These are phyloP conservation scores for Phrynosoma blainvillii DNA, from an alignment of 2,113 vertebrate genomes.

Conservation along the genomic window DNA sequence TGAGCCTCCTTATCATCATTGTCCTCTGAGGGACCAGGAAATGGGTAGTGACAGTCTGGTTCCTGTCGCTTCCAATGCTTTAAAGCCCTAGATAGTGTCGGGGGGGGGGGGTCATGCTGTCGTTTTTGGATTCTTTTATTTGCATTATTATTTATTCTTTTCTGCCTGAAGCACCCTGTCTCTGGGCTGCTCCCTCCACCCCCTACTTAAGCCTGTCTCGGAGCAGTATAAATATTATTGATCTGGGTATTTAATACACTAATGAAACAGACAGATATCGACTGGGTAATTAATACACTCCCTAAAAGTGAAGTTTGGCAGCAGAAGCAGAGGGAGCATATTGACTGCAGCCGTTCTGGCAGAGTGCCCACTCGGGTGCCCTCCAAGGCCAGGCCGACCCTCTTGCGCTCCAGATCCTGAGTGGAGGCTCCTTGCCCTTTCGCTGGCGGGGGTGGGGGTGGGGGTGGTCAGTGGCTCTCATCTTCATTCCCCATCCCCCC, in stretches of 20 bases:
- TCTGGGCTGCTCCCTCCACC: conserved; percentile 7
- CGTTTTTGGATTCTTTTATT: conserved; percentile 56
- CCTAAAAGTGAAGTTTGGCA: conserved; percentile 81
- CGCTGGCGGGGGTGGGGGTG: conserved; percentile 64
- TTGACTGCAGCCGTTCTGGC: conserved; percentile 73
- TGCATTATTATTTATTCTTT: conserved; percentile 14
- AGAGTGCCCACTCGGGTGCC: conserved; percentile 58
- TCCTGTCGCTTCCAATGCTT: conserved; percentile 76
- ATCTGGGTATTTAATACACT: conserved; percentile 82
- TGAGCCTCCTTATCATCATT: conserved; percentile 64
- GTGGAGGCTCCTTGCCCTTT: conserved; percentile 68
- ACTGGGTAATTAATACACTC: conserved; percentile 84
- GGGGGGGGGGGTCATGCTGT: conserved; percentile 52
- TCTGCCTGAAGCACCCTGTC: background rate
- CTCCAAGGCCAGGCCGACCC: conserved; percentile 74
- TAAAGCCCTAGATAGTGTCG: conserved; percentile 66
- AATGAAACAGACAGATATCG: conserved; percentile 82
- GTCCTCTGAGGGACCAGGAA: conserved; percentile 63
- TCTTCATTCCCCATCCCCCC: too few species aligned
- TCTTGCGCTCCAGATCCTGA: conserved; percentile 68
- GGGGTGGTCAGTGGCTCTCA: conserved; percentile 7
- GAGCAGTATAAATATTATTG: conserved; percentile 82
- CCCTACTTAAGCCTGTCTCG: conserved; percentile 64
- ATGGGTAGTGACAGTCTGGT: conserved; percentile 72
- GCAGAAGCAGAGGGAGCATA: conserved; percentile 50